Evolutionary conservation across 2,888 invertebrate genomes (phyloP).

Genomic region (Sycophila texana): DNA sequence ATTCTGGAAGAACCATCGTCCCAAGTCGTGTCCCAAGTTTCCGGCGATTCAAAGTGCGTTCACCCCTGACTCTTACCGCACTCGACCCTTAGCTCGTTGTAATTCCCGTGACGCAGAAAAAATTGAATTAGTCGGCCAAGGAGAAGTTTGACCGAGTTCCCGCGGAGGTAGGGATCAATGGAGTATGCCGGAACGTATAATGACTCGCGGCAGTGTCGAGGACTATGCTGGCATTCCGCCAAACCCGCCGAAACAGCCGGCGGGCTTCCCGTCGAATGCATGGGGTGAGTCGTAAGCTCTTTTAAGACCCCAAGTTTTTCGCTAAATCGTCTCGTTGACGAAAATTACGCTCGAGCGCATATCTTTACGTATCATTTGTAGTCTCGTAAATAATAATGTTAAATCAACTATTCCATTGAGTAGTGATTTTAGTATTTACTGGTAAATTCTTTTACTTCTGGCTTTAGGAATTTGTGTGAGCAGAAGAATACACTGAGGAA

Average conservation of each 20-base stretch:
- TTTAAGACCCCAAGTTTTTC: too few relatives aligned
- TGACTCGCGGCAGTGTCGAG: constrained; percentile 26
- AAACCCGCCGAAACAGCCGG: constrained; percentile 28
- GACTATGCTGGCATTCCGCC: constrained; percentile 3
- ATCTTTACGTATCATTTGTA: not conserved
- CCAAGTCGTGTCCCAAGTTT: too few relatives aligned
- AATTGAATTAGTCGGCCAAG: constrained; percentile 13
- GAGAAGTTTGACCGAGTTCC: constrained; percentile 46
- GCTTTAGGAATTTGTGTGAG: too few relatives aligned
- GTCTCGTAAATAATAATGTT: too few relatives aligned
- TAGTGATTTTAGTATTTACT: not conserved
- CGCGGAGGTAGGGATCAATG: constrained; percentile 30
- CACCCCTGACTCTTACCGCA: not conserved
- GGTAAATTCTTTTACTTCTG: not conserved
- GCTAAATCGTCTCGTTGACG: too few relatives aligned
- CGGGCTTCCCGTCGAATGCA: not conserved
- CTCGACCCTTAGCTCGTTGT: not conserved
- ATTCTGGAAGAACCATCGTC: too few relatives aligned
- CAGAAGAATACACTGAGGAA: too few relatives aligned
- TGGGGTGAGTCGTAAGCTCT: too few relatives aligned
- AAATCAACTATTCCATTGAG: not conserved
- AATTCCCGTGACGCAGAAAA: constrained; percentile 5
- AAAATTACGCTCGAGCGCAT: not conserved
- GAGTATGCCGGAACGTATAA: constrained; percentile 19
- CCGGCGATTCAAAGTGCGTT: too few relatives aligned